phyloP scores from a whole-genome alignment of 2,797 vertebrate genomes.

The Silurus aristotelis region DNA sequence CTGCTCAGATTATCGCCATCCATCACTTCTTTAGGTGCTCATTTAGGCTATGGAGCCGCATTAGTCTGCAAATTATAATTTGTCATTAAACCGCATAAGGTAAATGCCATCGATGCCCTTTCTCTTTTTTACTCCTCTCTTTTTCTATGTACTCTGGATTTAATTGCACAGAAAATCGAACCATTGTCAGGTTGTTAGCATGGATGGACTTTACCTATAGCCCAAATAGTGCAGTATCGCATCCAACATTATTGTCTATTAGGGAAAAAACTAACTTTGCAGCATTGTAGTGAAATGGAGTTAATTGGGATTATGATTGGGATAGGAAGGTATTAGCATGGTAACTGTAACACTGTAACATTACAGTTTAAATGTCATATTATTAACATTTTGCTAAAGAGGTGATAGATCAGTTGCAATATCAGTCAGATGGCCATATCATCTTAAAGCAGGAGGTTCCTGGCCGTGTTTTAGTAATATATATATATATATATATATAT shows the following conservation, averaged over 20 bases:
- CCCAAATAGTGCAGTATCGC: not conserved
- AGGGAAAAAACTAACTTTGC: not conserved
- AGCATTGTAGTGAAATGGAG: not conserved
- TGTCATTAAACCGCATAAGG: constrained; percentile 59
- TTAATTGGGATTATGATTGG: not conserved
- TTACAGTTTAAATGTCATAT: not conserved
- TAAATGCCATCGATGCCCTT: constrained; percentile 41
- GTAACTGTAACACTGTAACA: too few relatives aligned
- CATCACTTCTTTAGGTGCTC: constrained; percentile 74
- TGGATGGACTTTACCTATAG: not conserved
- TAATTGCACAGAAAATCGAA: not conserved
- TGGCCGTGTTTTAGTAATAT: not conserved
- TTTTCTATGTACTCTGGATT: not conserved
- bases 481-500: too few relatives aligned
- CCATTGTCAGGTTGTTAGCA: too few relatives aligned
- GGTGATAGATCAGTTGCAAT: not conserved
- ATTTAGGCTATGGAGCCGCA: constrained; percentile 60
- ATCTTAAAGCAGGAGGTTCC: not conserved
- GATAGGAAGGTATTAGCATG: not conserved
- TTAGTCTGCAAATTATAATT: constrained; percentile 65
- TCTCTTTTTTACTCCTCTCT: constrained; percentile 27
- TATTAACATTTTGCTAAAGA: not conserved
- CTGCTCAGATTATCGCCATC: constrained; percentile 70
- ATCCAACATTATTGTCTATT: not conserved
- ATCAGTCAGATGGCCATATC: not conserved